Evolutionary conservation across 1,140 invertebrate species (phyloP).

Genomic region (Coptotermes formosanus): DNA sequence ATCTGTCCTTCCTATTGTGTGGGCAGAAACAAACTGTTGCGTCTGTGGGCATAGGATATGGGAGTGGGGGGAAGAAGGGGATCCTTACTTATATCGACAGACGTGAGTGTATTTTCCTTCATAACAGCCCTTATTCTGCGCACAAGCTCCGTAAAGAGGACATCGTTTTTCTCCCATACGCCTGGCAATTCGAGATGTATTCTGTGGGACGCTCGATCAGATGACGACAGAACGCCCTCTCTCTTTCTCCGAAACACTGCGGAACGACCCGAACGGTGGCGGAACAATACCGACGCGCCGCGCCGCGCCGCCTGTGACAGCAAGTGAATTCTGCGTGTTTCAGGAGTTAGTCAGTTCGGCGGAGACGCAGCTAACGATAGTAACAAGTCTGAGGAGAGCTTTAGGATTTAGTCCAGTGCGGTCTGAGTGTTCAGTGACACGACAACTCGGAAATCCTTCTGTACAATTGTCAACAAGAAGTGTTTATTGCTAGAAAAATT

Average conservation of each 20-base stretch:
- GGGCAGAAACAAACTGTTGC: conserved; percentile 14
- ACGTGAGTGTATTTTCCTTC: background rate
- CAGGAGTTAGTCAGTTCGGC: background rate
- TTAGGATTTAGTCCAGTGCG: background rate
- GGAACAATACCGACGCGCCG: background rate
- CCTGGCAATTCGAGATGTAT: background rate
- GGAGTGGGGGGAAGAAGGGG: background rate
- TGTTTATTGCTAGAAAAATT: background rate
- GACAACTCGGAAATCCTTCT: background rate
- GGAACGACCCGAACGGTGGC: background rate
- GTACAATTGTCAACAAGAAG: background rate
- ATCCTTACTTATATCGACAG: conserved; percentile 10
- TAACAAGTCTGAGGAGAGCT: background rate
- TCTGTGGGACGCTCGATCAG: background rate
- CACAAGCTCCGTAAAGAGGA: background rate
- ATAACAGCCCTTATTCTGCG: conserved; percentile 3
- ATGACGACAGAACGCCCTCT: background rate
- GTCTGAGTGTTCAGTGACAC: background rate
- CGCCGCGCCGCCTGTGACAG: background rate
- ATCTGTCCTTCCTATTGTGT: background rate
- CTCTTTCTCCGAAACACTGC: background rate
- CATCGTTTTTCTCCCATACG: background rate
- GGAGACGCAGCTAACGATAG: background rate
- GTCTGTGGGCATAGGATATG: background rate
- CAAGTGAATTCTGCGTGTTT: background rate